These are phyloP conservation scores for Tokudaia tokunoshimensis DNA, from an alignment of 2,797 vertebrate genomes.

Conservation along the genomic window DNA sequence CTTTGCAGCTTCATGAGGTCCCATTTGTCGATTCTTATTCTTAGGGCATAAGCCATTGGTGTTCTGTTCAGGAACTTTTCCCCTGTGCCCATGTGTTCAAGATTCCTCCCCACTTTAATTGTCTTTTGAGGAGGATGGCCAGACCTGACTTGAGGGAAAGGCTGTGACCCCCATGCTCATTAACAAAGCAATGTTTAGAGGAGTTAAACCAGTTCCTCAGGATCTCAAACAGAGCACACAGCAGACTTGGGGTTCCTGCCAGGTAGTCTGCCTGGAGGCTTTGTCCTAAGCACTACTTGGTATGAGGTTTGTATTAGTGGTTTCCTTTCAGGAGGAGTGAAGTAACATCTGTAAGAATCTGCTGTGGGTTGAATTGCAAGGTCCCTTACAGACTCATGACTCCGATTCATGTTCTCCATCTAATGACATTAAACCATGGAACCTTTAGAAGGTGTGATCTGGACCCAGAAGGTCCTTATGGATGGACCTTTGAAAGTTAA, in stretches of 20 bases:
- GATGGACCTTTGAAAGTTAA: not conserved
- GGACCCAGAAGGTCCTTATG: not conserved
- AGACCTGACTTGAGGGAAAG: not conserved
- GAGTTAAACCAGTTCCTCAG: not conserved
- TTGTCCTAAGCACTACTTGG: fast-evolving
- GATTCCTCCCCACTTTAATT: not conserved
- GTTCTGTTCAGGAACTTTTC: too few relatives aligned
- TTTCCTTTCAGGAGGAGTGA: not conserved
- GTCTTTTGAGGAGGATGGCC: not conserved
- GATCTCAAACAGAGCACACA: not conserved
- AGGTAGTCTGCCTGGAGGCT: not conserved
- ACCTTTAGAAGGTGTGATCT: not conserved
- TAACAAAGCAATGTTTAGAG: not conserved
- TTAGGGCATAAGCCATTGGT: too few relatives aligned
- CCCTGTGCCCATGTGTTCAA: too few relatives aligned
- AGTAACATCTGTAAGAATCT: not conserved
- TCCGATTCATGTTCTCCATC: not conserved
- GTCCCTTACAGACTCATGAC: too few relatives aligned
- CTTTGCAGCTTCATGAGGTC: too few relatives aligned
- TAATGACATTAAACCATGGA: not conserved
- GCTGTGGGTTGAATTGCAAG: not conserved
- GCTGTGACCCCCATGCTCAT: not conserved
- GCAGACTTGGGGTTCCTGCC: not conserved
- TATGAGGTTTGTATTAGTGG: not conserved
- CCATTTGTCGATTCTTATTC: too few relatives aligned